phyloP scores from a whole-genome alignment of 2,113 vertebrate species.

The Colistium nudipinnis region DNA sequence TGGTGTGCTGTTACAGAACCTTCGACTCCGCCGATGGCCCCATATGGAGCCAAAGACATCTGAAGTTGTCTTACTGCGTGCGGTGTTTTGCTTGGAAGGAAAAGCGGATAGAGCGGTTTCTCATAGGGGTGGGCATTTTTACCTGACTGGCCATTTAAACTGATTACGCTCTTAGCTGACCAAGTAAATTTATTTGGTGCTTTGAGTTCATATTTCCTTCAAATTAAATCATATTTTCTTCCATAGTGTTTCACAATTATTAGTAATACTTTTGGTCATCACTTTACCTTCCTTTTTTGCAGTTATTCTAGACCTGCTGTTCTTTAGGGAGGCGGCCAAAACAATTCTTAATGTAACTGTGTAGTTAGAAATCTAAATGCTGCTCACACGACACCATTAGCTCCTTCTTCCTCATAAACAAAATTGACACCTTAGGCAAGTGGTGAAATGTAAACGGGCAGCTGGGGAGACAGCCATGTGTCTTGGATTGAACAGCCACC shows the following conservation, averaged over 20 bases:
- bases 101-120: constrained; percentile 21
- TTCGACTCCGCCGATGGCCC: constrained; percentile 46
- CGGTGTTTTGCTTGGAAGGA: constrained; percentile 44
- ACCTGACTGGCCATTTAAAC: constrained; percentile 2
- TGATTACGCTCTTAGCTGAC: background rate
- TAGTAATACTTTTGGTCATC: constrained; percentile 18
- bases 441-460: constrained; percentile 73
- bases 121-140: constrained; percentile 3
- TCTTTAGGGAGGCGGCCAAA: background rate
- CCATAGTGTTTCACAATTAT: constrained; percentile 5
- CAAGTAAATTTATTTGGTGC: background rate
- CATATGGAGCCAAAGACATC: constrained; percentile 67
- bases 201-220: constrained; percentile 22
- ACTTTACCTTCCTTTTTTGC: background rate
- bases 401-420: constrained; percentile 47
- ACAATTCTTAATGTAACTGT: constrained; percentile 29
- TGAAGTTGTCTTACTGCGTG: constrained; percentile 47
- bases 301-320: constrained; percentile 16
- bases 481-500: constrained; percentile 56
- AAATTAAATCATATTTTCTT: background rate
- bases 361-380: constrained; percentile 50
- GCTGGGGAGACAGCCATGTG: constrained; percentile 66
- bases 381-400: constrained; percentile 43
- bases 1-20: constrained; percentile 70
- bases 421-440: constrained; percentile 73